These are phyloP conservation scores for Rhyacophila brunnea DNA, from an alignment of 1,140 invertebrate genomes.

Conservation along the genomic window DNA sequence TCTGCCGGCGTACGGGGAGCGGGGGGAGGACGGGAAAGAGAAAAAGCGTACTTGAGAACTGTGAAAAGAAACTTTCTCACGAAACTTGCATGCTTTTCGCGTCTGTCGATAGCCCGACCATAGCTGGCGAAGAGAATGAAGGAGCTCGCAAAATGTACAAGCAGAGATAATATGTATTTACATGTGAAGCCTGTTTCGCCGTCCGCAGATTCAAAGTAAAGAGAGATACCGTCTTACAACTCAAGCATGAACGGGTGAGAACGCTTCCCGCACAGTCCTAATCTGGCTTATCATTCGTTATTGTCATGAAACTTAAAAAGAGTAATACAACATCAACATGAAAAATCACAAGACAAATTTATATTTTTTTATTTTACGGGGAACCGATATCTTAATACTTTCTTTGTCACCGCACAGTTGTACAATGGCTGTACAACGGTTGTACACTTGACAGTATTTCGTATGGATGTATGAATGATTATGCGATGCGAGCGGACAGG, in stretches of 20 bases:
- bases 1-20: conserved; percentile 56
- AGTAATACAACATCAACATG: background rate
- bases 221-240: conserved; percentile 32
- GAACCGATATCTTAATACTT: background rate
- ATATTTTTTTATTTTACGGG: conserved; percentile 9
- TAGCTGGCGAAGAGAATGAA: conserved; percentile 37
- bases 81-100: conserved; percentile 70
- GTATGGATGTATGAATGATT: background rate
- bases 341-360: conserved; percentile 2
- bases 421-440: too few relatives aligned
- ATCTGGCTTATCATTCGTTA: conserved; percentile 51
- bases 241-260: conserved; percentile 58
- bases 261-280: conserved; percentile 65
- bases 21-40: conserved; percentile 62
- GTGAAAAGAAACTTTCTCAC: conserved; percentile 75
- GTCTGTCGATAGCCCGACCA: conserved; percentile 35
- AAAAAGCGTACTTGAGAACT: conserved; percentile 71
- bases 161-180: conserved; percentile 59
- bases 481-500: background rate
- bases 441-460: background rate
- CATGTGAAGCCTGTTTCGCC: conserved; percentile 41
- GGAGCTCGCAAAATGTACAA: conserved; percentile 43
- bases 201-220: conserved; percentile 22
- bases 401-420: too few relatives aligned
- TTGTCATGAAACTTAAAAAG: conserved; percentile 10